Percentiles rank a stretch among this genome's conserved stretches.
Conservation (phyloP, 2,797 vertebrate genomes). For the Platyrinchus mystaceus region DNA sequence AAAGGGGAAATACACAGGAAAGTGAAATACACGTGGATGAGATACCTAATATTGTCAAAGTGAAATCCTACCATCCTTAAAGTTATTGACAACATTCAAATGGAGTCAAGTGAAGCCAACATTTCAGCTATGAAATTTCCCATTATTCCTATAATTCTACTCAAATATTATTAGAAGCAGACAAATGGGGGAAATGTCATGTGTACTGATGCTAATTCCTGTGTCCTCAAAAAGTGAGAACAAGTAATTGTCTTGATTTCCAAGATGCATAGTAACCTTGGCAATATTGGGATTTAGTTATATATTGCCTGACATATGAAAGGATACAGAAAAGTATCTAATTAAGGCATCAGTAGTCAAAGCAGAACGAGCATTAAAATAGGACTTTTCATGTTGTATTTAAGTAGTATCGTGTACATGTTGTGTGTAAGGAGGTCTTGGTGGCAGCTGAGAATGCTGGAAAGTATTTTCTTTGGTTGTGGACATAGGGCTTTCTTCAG, state of each 20-base stretch:
- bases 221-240: neutral
- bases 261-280: neutral
- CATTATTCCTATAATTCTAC: neutral
- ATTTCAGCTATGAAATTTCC: neutral
- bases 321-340: neutral
- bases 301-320: neutral
- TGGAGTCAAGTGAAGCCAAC: neutral
- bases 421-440: neutral
- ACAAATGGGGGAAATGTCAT: neutral
- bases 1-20: neutral
- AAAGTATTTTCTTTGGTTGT: neutral
- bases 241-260: neutral
- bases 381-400: neutral
- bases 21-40: neutral
- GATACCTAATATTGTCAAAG: neutral
- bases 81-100: neutral
- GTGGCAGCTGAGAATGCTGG: neutral
- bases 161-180: neutral
- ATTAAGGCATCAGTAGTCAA: neutral
- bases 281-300: neutral
- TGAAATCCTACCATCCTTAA: neutral
- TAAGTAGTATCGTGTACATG: neutral
- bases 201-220: neutral
- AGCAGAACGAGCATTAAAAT: neutral
- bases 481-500: neutral